These are phyloP conservation scores for Gnatocerus cornutus DNA, from an alignment of 2,888 invertebrate species.

Conservation along the genomic window DNA sequence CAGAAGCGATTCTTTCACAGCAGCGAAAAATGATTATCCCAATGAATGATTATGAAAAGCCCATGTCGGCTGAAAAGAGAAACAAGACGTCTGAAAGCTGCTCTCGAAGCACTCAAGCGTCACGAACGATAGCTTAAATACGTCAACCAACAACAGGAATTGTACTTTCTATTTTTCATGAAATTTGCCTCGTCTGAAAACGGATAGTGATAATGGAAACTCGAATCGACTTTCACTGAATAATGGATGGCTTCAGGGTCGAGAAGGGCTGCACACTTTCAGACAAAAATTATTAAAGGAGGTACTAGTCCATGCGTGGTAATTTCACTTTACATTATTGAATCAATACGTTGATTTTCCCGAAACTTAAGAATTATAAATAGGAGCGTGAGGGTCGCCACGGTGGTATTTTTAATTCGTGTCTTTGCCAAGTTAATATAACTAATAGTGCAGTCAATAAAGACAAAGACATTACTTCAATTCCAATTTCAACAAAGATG, in stretches of 20 bases:
- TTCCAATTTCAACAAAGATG: slow-evolving; percentile 27
- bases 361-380: slow-evolving; percentile 29
- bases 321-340: too few species aligned
- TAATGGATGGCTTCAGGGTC: neutral
- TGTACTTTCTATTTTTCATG: neutral
- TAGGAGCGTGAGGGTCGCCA: slow-evolving; percentile 23
- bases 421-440: slow-evolving; percentile 40
- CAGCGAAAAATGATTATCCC: slow-evolving; percentile 19
- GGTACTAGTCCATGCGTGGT: too few species aligned
- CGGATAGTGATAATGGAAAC: neutral
- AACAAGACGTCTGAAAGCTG: slow-evolving; percentile 27
- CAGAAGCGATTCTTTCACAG: slow-evolving; percentile 14
- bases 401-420: slow-evolving; percentile 39
- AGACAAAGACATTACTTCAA: slow-evolving; percentile 19
- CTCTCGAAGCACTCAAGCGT: slow-evolving; percentile 29
- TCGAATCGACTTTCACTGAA: slow-evolving; percentile 1
- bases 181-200: slow-evolving; percentile 6
- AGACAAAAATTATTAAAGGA: too few species aligned
- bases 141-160: slow-evolving; percentile 11
- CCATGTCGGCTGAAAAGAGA: slow-evolving; percentile 15
- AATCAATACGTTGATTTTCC: neutral
- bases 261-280: neutral
- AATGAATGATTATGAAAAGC: slow-evolving; percentile 31
- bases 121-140: slow-evolving; percentile 27
- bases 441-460: slow-evolving; percentile 26